These are phyloP conservation scores for Sesia apiformis DNA, from an alignment of 2,888 invertebrate genomes.

Conservation along the genomic window DNA sequence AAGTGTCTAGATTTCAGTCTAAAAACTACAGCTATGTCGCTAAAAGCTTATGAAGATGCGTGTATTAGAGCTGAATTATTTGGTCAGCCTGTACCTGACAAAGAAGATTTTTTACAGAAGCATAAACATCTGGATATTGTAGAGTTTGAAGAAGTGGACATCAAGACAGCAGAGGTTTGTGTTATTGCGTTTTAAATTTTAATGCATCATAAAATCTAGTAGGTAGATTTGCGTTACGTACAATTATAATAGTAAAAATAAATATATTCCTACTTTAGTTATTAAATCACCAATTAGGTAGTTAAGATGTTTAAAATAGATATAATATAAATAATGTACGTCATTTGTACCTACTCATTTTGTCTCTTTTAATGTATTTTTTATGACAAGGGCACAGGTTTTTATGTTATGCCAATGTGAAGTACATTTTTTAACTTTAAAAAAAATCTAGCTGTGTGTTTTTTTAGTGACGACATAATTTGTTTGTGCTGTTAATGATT, in stretches of 20 bases:
- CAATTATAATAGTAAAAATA: constrained; percentile 2
- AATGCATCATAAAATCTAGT: not conserved
- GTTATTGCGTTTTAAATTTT: not conserved
- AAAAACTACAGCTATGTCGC: constrained; percentile 53
- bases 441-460: no score
- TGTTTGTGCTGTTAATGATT: no score
- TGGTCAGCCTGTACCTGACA: constrained; percentile 80
- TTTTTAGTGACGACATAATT: no score
- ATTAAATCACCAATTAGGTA: no score
- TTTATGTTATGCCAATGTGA: no score
- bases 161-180: constrained; percentile 51
- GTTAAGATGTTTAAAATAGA: no score
- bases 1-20: not conserved
- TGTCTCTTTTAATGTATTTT: no score
- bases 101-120: constrained; percentile 78
- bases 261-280: constrained; percentile 1
- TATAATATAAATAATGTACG: no score
- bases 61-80: constrained; percentile 86
- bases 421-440: no score
- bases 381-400: no score
- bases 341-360: no score
- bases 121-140: constrained; percentile 69
- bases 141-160: constrained; percentile 69
- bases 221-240: not conserved
- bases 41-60: constrained; percentile 83